Evolutionary conservation across 2,113 vertebrate genomes (phyloP).

Genomic region (Urocolius indicus): DNA sequence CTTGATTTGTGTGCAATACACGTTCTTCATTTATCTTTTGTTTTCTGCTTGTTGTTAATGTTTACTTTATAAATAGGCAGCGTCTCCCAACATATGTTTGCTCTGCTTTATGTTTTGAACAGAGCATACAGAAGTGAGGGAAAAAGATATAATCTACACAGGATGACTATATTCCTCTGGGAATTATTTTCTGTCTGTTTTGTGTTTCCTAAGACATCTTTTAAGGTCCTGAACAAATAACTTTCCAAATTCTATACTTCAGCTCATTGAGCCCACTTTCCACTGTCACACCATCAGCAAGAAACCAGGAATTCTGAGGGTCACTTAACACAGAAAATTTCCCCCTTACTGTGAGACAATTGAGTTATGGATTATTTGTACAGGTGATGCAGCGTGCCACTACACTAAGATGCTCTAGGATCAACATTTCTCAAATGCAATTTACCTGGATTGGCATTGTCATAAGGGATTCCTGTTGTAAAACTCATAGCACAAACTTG

Average conservation of each 20-base stretch:
- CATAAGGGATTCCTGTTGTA: not conserved
- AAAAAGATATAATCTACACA: not conserved
- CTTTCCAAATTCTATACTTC: not conserved
- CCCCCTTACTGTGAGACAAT: not conserved
- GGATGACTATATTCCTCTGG: not conserved
- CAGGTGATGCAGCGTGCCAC: not conserved
- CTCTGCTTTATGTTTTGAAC: conserved; percentile 47
- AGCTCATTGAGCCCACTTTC: not conserved
- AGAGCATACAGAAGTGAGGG: not conserved
- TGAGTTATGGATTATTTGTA: not conserved
- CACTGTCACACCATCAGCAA: not conserved
- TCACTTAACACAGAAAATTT: not conserved
- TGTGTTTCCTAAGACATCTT: not conserved
- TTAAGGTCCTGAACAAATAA: not conserved
- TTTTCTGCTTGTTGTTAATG: conserved; percentile 46
- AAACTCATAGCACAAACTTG: not conserved
- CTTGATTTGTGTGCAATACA: conserved; percentile 18
- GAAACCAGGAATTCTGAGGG: not conserved
- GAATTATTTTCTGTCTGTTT: conserved; percentile 20
- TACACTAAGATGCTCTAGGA: not conserved
- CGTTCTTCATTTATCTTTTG: conserved; percentile 20
- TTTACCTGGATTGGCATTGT: not conserved
- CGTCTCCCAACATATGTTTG: conserved; percentile 60
- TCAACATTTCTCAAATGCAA: not conserved
- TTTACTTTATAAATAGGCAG: conserved; percentile 57